phyloP scores from a whole-genome alignment of 2,888 invertebrate species.

The Ichneumoninae sp. region DNA sequence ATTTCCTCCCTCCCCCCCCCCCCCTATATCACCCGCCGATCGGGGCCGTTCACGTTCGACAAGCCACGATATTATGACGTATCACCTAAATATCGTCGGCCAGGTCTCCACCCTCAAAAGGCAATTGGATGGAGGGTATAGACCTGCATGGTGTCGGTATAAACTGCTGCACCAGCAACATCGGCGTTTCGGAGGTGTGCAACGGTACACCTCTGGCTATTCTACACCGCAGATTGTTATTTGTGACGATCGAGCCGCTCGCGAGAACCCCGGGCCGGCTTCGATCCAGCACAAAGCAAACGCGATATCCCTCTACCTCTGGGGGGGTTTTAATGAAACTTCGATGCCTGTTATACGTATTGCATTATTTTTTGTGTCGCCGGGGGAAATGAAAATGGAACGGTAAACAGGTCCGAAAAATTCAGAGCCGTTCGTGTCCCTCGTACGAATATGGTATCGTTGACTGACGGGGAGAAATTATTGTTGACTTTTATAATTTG shows the following conservation, averaged over 20 bases:
- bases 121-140: constrained; percentile 33
- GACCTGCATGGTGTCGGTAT: constrained; percentile 18
- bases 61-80: constrained; percentile 67
- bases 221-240: constrained; percentile 65
- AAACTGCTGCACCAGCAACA: constrained; percentile 36
- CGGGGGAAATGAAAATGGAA: constrained; percentile 18
- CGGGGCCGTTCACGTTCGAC: constrained; percentile 56
- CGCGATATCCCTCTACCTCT: constrained; percentile 25
- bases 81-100: constrained; percentile 63
- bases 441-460: background rate
- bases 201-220: constrained; percentile 15
- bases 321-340: constrained; percentile 43
- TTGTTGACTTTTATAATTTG: background rate
- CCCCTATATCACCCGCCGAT: constrained; percentile 25
- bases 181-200: constrained; percentile 21
- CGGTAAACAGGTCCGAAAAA: constrained; percentile 2
- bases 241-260: constrained; percentile 61
- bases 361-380: constrained; percentile 14
- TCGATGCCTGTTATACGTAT: constrained; percentile 25
- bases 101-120: constrained; percentile 36
- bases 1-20: constrained; percentile 41
- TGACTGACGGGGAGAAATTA: background rate
- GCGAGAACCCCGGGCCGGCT: constrained; percentile 27
- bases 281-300: constrained; percentile 48
- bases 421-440: background rate